These are phyloP conservation scores for Hydropsyche betteni DNA, from an alignment of 2,888 invertebrate species.

Conservation along the genomic window DNA sequence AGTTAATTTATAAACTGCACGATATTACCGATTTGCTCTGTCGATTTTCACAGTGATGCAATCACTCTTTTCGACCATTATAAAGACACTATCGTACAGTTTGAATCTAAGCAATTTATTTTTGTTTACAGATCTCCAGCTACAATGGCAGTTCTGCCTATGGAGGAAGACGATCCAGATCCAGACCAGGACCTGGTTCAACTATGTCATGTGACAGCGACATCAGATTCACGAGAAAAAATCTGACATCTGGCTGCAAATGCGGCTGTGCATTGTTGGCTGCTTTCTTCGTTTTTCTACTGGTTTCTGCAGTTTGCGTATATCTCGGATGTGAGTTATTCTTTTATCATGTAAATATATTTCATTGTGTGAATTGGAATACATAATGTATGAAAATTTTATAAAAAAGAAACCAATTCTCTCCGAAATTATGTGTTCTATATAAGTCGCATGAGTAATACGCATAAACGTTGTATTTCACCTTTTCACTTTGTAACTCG, in stretches of 20 bases:
- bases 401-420: background rate
- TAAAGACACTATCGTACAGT: no score
- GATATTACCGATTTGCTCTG: background rate
- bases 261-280: conserved; percentile 89
- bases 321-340: conserved; percentile 70
- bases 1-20: conserved; percentile 10
- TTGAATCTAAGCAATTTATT: background rate
- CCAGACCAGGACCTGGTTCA: conserved; percentile 70
- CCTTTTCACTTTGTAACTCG: conserved; percentile 9
- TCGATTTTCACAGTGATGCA: conserved; percentile 17
- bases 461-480: background rate
- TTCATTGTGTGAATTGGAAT: background rate
- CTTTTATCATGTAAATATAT: conserved; percentile 41
- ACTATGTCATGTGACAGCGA: conserved; percentile 88
- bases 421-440: background rate
- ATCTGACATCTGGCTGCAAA: conserved; percentile 84
- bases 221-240: conserved; percentile 86
- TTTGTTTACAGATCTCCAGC: conserved; percentile 46
- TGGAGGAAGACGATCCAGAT: conserved; percentile 54
- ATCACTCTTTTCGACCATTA: background rate
- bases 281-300: conserved; percentile 80
- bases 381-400: background rate
- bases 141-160: conserved; percentile 53
- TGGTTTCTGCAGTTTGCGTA: conserved; percentile 68
- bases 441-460: background rate